Conservation (phyloP, 2,113 vertebrate genomes). For the Otus sunia region DNA sequence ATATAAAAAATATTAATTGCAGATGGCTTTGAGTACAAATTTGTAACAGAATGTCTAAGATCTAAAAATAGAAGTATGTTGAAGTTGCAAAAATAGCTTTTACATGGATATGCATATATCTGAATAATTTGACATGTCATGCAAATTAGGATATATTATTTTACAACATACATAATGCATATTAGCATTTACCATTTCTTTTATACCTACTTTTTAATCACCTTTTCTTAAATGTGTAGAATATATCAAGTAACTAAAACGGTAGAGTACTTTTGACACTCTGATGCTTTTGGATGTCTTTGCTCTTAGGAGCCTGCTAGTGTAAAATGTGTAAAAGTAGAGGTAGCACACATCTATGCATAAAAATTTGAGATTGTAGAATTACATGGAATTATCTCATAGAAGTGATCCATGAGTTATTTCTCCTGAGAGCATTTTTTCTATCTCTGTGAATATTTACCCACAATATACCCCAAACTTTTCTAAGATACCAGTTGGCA, state of each 20-base stretch:
- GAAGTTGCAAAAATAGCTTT: not conserved
- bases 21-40: not conserved
- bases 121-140: not conserved
- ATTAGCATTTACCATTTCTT: too few relatives aligned
- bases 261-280: not conserved
- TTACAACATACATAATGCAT: accelerated
- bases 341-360: not conserved
- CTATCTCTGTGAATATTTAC: not conserved
- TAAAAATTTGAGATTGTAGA: not conserved
- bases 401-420: not conserved
- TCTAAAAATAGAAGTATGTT: not conserved
- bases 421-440: not conserved
- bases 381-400: not conserved
- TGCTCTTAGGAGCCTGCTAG: not conserved
- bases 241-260: not conserved
- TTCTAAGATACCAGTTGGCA: not conserved
- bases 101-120: not conserved
- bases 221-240: not conserved
- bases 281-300: not conserved
- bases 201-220: not conserved
- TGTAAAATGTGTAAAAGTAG: not conserved
- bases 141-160: not conserved
- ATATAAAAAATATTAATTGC: not conserved
- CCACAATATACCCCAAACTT: not conserved
- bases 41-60: not conserved